Percentiles rank a stretch among this genome's conserved stretches.
phyloP scores from a whole-genome alignment of 2,797 vertebrate species.

The Margarornis squamiger region DNA sequence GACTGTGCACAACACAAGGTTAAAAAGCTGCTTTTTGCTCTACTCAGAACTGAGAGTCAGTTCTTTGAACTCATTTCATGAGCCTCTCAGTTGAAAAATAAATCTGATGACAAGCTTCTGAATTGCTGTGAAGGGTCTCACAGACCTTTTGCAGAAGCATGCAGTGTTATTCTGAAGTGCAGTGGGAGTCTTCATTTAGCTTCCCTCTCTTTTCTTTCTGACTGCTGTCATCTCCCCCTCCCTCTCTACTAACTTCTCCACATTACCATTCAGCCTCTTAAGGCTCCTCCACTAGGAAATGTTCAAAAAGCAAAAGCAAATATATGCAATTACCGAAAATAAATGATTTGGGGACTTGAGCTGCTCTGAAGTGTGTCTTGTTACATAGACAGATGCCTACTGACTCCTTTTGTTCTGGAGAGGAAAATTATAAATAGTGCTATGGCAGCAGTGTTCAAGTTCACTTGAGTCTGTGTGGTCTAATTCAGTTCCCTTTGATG shows the following conservation, averaged over 20 bases:
- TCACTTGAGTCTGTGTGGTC: neutral
- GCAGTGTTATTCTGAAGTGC: neutral
- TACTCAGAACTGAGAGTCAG: neutral
- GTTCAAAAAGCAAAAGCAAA: slow-evolving; percentile 3
- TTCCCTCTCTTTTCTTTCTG: neutral
- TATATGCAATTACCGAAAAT: neutral
- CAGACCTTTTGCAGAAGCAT: neutral
- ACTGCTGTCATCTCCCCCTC: neutral
- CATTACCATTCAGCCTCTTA: neutral
- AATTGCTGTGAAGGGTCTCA: neutral
- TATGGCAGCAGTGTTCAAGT: neutral
- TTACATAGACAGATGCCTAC: neutral
- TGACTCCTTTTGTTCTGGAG: neutral
- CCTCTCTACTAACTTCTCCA: neutral
- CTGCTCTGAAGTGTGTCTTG: neutral
- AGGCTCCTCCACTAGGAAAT: neutral
- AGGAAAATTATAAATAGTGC: neutral
- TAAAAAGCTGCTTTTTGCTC: slow-evolving; percentile 4
- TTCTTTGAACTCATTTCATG: neutral
- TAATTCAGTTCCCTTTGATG: slow-evolving; percentile 4
- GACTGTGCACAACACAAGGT: neutral
- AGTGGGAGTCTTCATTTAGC: neutral
- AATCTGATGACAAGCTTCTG: neutral
- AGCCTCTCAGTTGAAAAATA: neutral
- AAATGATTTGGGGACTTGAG: neutral